phyloP scores from a whole-genome alignment of 1,140 invertebrate genomes.

The Zophobas morio region DNA sequence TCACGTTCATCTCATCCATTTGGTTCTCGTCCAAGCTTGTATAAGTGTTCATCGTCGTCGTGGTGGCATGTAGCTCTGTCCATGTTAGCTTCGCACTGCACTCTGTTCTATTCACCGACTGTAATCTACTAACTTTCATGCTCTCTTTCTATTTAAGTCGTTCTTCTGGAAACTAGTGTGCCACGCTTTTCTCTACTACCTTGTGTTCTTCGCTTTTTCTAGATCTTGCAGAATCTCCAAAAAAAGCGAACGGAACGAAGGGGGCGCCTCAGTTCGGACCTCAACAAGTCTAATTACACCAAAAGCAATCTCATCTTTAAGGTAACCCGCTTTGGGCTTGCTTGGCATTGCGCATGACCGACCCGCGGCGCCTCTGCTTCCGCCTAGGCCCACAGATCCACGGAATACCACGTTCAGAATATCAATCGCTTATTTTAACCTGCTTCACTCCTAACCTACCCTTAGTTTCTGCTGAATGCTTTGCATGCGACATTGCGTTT shows the following conservation, averaged over 20 bases:
- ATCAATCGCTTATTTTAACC: slow-evolving; percentile 7
- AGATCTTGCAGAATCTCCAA: slow-evolving; percentile 97
- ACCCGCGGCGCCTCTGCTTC: slow-evolving; percentile 66
- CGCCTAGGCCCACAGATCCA: slow-evolving; percentile 30
- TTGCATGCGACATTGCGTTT: slow-evolving; percentile 17
- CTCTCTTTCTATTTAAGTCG: slow-evolving; percentile 60
- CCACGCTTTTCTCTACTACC: slow-evolving; percentile 76
- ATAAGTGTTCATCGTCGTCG: slow-evolving; percentile 38
- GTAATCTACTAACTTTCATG: slow-evolving; percentile 52
- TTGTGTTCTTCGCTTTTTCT: slow-evolving; percentile 87
- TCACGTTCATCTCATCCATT: slow-evolving; percentile 17
- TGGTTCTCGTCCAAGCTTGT: slow-evolving; percentile 38
- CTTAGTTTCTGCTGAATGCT: slow-evolving; percentile 15
- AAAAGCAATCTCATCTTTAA: slow-evolving; percentile 97
- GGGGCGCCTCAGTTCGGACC: slow-evolving; percentile 90
- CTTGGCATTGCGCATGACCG: slow-evolving; percentile 65
- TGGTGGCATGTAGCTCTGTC: slow-evolving; percentile 60
- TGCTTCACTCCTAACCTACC: slow-evolving; percentile 10
- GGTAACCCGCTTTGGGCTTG: slow-evolving; percentile 80
- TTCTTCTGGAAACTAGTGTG: slow-evolving; percentile 66
- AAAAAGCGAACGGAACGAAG: slow-evolving; percentile 95
- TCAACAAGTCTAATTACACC: slow-evolving; percentile 91
- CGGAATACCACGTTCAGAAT: slow-evolving; percentile 30
- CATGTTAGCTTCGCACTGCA: slow-evolving; percentile 65
- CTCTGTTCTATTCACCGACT: slow-evolving; percentile 59